Evolutionary conservation across 2,888 invertebrate genomes (phyloP), one percentile per base, ranked within the genome.

Genomic region (Clanis bilineata): DNA sequence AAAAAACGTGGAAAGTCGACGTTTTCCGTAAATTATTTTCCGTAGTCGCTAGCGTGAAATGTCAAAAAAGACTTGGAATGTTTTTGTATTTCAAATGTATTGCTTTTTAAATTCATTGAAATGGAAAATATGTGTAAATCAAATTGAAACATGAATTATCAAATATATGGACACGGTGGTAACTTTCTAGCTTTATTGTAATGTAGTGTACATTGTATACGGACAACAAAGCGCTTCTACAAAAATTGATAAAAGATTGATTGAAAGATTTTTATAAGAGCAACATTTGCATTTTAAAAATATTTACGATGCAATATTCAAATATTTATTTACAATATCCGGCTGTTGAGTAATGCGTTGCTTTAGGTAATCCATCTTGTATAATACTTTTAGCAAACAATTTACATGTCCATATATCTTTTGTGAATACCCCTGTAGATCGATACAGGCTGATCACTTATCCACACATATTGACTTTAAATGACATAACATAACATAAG

Each of bases 301-400:
- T 15, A 51, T 51, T 51, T 32, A 15, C 10, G 28, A 51, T 51
- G 51, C 51, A 51, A 51, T 51, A 51, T 7, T 28, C 51, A 51
- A 15, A 51, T 51, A 51, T 51, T 51, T 51, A 51, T 51, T 51
- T 32, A 51, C 4, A 51, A 10, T 51, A 51, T 32, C 51, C 51
- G 51, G 51, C 51, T 51, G 51, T 28, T 32, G 18, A 10, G n/a
- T 51, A 51, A 51, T 32, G 51, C 51, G 28, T 32, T 9, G 15
- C 25, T 45, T 45, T 45, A 45, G 18, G 32, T 51, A 18, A 51
- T 51, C 51, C 18, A 51, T 51, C 51, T 51, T 9, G n/a, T 15
- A 10, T 32, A 51, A 18, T 51, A 51, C 21, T 57, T 57, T 57
- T 57, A 43, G 12, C 25, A 57, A 56, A 57, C 43, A 57, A 57